A percentile compares a stretch with the other conserved stretches of the same genome.
These are phyloP conservation scores for Drosophila siamana DNA, from an alignment of 2,888 invertebrate genomes.

Conservation along the genomic window DNA sequence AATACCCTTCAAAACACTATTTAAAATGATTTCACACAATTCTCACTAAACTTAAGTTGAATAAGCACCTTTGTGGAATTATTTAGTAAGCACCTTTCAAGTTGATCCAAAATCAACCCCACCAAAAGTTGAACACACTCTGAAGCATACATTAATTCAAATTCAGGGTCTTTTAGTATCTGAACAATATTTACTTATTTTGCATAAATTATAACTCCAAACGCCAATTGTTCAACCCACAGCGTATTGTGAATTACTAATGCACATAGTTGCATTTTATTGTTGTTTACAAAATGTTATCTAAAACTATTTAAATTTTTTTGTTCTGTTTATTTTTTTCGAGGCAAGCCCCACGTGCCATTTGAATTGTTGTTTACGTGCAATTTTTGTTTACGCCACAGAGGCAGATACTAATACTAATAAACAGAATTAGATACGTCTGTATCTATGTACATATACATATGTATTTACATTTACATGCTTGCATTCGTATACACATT, in stretches of 20 bases:
- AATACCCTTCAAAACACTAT: constrained; percentile 8
- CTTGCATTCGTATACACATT: constrained; percentile 7
- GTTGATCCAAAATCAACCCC: too few relatives aligned
- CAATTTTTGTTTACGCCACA: constrained; percentile 55
- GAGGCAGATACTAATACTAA: constrained; percentile 5
- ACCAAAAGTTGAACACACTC: constrained; percentile 1
- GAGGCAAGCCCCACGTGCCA: constrained; percentile 38
- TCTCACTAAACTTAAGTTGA: neutral
- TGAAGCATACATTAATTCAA: neutral
- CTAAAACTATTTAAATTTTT: constrained; percentile 13
- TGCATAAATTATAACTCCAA: neutral
- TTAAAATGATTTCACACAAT: neutral
- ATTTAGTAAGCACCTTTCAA: neutral
- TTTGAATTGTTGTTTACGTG: constrained; percentile 43
- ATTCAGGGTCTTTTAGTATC: neutral
- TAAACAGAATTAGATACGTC: neutral
- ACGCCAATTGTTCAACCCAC: neutral
- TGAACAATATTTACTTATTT: neutral
- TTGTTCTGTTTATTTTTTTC: constrained; percentile 8
- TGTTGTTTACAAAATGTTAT: constrained; percentile 55
- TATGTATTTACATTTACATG: neutral
- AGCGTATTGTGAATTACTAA: constrained; percentile 4
- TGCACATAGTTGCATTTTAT: constrained; percentile 11
- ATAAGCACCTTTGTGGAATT: neutral
- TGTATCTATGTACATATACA: neutral